Evolutionary conservation across 2,888 invertebrate species (phyloP).

Genomic region (Aphodius granarius): DNA sequence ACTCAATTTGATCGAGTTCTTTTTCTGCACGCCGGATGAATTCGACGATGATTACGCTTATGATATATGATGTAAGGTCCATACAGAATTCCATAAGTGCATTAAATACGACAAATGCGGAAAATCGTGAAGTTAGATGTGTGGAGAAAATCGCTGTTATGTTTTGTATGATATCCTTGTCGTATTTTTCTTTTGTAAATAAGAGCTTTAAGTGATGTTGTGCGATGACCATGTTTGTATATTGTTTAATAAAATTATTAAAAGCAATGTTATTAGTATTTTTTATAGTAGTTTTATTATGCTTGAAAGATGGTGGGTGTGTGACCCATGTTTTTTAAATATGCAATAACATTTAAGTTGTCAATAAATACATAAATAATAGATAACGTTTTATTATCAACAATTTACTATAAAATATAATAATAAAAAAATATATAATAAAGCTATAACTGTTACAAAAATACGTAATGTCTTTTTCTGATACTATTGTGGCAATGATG

Average conservation of each 20-base stretch:
- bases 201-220: not conserved
- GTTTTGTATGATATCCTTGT: not conserved
- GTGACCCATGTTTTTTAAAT: too few species aligned
- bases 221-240: constrained; percentile 1
- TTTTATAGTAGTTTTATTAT: too few species aligned
- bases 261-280: not conserved
- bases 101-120: constrained; percentile 6
- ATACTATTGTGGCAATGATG: not conserved
- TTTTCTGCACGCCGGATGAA: constrained; percentile 81
- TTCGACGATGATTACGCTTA: constrained; percentile 66
- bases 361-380: not conserved
- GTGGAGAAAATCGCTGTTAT: not conserved
- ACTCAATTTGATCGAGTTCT: constrained; percentile 86
- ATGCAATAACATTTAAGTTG: too few species aligned
- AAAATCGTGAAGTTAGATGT: not conserved
- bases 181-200: constrained; percentile 7
- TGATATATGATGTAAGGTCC: constrained; percentile 45
- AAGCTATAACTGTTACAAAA: not conserved
- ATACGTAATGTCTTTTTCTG: not conserved
- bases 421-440: not conserved
- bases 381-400: not conserved
- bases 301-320: too few species aligned
- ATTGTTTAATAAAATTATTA: constrained; percentile 8
- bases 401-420: not conserved
- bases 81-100: constrained; percentile 10